Percentiles rank a stretch among this genome's conserved stretches.
Evolutionary conservation across 2,113 vertebrate genomes (phyloP).

Genomic region (Brevimyrus niger): DNA sequence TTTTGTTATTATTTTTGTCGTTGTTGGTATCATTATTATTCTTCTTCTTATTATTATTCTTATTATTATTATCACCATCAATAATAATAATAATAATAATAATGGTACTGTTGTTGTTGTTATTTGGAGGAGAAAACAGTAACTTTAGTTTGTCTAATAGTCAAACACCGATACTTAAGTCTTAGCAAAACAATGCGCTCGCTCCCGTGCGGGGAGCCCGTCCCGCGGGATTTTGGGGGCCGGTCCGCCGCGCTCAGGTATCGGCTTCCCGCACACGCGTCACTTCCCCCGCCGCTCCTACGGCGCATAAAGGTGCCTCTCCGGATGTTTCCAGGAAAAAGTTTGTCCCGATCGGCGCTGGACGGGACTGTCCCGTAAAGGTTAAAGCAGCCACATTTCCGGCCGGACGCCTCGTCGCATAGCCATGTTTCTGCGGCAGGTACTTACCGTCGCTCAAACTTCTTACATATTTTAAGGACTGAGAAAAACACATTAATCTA

Average conservation of each 20-base stretch:
- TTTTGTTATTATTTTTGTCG: neutral
- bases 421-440: neutral
- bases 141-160: neutral
- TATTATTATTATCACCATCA: neutral
- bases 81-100: neutral
- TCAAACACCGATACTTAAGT: neutral
- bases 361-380: neutral
- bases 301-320: neutral
- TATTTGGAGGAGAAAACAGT: neutral
- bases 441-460: neutral
- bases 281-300: constrained; percentile 3
- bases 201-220: neutral
- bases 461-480: neutral
- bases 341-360: neutral
- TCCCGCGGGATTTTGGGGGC: neutral
- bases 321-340: neutral
- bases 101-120: neutral
- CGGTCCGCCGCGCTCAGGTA: neutral
- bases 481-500: neutral
- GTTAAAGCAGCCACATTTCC: neutral
- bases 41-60: neutral
- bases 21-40: neutral
- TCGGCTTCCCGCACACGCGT: constrained; percentile 1
- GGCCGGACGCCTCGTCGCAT: neutral
- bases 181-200: neutral